Conservation (phyloP, 2,797 vertebrate species). For the Tachyglossus aculeatus region DNA sequence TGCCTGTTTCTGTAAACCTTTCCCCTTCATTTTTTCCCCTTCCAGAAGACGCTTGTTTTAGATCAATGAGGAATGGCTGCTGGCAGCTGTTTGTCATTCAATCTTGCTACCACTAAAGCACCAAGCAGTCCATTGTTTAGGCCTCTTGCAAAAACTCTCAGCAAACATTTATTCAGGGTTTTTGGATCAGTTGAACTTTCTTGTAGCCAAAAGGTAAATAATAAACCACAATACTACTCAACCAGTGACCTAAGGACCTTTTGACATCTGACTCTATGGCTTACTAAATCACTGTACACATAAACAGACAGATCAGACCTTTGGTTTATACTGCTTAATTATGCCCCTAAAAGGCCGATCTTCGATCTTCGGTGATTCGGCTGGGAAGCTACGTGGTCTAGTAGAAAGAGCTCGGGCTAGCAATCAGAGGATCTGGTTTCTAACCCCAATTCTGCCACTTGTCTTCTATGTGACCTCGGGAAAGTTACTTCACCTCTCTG, state of each 20-base stretch:
- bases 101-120: slow-evolving; percentile 51
- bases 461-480: slow-evolving; percentile 16
- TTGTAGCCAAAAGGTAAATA: slow-evolving; percentile 60
- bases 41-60: slow-evolving; percentile 33
- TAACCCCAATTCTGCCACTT: slow-evolving; percentile 5
- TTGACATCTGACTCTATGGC: slow-evolving; percentile 47
- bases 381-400: too few species aligned
- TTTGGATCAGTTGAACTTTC: slow-evolving; percentile 55
- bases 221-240: slow-evolving; percentile 55
- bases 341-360: slow-evolving; percentile 25
- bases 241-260: slow-evolving; percentile 50
- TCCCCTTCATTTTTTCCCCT: slow-evolving; percentile 16
- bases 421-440: slow-evolving; percentile 27
- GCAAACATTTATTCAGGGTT: slow-evolving; percentile 57
- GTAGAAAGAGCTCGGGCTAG: too few species aligned
- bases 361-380: neutral
- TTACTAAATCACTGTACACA: slow-evolving; percentile 41
- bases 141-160: slow-evolving; percentile 32
- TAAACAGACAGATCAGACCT: slow-evolving; percentile 47
- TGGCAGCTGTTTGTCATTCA: slow-evolving; percentile 55
- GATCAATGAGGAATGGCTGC: slow-evolving; percentile 29
- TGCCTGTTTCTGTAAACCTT: slow-evolving; percentile 36
- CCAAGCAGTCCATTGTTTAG: slow-evolving; percentile 60
- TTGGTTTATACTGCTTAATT: slow-evolving; percentile 41
- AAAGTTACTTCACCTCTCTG: slow-evolving; percentile 8